Evolutionary conservation across 2,797 vertebrate genomes (phyloP).

Genomic region (Muscicapa comitata): DNA sequence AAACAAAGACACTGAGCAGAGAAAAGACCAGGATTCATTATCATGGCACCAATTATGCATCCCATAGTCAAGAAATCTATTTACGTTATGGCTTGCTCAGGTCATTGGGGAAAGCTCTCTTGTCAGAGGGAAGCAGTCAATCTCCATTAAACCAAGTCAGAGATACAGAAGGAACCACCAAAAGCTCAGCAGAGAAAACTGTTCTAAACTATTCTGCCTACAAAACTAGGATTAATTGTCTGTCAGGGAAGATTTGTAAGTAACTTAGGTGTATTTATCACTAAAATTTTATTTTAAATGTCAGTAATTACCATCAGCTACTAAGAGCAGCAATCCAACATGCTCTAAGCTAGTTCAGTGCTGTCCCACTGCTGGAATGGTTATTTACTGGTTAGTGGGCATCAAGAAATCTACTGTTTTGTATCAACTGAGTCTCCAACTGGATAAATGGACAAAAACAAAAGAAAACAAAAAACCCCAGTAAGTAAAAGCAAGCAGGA

Average conservation of each 20-base stretch:
- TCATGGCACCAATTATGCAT: slow-evolving; percentile 63
- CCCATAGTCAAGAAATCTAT: slow-evolving; percentile 78
- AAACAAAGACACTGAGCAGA: slow-evolving; percentile 70
- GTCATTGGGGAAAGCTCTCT: slow-evolving; percentile 44
- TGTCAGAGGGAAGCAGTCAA: slow-evolving; percentile 66
- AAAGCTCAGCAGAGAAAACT: background rate
- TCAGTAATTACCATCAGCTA: background rate
- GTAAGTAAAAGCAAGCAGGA: background rate
- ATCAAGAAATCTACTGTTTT: background rate
- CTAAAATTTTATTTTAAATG: background rate
- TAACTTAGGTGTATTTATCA: background rate
- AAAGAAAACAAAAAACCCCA: background rate
- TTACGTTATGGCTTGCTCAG: slow-evolving; percentile 77
- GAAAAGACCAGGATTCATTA: slow-evolving; percentile 49
- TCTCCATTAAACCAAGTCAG: slow-evolving; percentile 61
- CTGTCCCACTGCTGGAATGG: background rate
- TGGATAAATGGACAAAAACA: background rate
- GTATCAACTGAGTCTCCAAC: background rate
- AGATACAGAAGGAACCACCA: background rate
- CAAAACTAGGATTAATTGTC: slow-evolving; percentile 23
- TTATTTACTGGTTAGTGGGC: background rate
- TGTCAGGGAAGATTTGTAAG: background rate
- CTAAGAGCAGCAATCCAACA: background rate
- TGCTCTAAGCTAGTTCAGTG: background rate
- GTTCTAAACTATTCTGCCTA: slow-evolving; percentile 22